Conservation (phyloP, 2,797 vertebrate genomes). For the Morus bassanus region DNA sequence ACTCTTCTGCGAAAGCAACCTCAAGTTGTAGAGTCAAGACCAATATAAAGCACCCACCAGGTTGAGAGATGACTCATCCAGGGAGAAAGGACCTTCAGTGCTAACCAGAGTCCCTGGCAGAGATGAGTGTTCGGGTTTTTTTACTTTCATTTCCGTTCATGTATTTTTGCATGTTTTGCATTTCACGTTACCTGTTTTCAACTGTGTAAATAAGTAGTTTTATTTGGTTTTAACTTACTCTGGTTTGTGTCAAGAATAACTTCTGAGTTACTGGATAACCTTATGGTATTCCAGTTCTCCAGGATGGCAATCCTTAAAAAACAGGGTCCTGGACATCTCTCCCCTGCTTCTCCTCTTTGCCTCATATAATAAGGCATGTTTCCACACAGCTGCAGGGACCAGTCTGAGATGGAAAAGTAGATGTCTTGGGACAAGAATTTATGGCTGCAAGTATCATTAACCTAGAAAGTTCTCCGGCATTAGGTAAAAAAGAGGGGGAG, state of each 20-base stretch:
- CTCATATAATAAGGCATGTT: not conserved
- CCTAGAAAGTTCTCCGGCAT: not conserved
- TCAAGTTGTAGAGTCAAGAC: not conserved
- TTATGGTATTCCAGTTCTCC: not conserved
- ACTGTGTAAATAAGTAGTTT: not conserved
- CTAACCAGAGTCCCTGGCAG: not conserved
- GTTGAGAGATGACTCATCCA: not conserved
- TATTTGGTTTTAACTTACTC: not conserved
- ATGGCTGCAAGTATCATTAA: slow-evolving; percentile 10
- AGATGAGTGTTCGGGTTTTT: not conserved
- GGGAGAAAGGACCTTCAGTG: not conserved
- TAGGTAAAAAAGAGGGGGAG: not conserved
- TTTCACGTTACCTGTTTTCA: not conserved
- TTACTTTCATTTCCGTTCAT: not conserved
- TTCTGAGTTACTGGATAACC: not conserved
- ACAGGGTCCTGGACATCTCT: not conserved
- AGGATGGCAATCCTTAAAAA: not conserved
- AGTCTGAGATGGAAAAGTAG: not conserved
- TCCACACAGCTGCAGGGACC: not conserved
- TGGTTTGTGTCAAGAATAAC: not conserved
- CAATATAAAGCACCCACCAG: not conserved
- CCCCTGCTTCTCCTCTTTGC: not conserved
- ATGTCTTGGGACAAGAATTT: not conserved
- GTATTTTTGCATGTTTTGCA: not conserved
- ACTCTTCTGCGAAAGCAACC: not conserved